Conservation (phyloP, 2,113 vertebrate genomes). For the Neotoma lepida region DNA sequence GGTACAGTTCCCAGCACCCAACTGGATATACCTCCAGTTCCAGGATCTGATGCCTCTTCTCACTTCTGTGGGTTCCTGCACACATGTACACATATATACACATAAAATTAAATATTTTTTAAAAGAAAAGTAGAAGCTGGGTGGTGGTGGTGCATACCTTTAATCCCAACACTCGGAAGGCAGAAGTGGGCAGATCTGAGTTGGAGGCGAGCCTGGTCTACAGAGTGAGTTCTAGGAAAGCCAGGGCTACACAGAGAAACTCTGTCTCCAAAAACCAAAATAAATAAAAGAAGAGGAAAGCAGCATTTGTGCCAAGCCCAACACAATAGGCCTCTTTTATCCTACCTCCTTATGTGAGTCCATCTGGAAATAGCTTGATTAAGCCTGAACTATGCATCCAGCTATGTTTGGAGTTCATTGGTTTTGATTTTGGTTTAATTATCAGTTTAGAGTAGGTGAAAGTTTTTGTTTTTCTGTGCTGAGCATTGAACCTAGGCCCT, state of each 20-base stretch:
- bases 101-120: not conserved
- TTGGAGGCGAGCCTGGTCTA: not conserved
- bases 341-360: constrained; percentile 1
- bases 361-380: constrained; percentile 49
- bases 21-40: not conserved
- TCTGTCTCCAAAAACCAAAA: not conserved
- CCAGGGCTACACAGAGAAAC: not conserved
- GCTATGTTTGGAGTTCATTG: not conserved
- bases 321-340: not conserved
- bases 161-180: not conserved
- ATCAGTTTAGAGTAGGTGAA: constrained; percentile 51
- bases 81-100: not conserved
- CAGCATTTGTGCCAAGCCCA: not conserved
- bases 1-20: not conserved
- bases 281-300: not conserved
- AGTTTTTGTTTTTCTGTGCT: not conserved
- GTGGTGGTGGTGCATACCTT: not conserved
- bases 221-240: not conserved
- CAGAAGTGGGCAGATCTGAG: not conserved
- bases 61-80: not conserved
- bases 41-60: not conserved
- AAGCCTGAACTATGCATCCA: constrained; percentile 5
- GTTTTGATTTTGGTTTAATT: constrained; percentile 23
- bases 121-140: not conserved
- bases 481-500: not conserved